A percentile compares a stretch with the other conserved stretches of the same genome.
These are phyloP conservation scores for Ptyas mucosa DNA, from an alignment of 2,113 vertebrate genomes.

Conservation along the genomic window DNA sequence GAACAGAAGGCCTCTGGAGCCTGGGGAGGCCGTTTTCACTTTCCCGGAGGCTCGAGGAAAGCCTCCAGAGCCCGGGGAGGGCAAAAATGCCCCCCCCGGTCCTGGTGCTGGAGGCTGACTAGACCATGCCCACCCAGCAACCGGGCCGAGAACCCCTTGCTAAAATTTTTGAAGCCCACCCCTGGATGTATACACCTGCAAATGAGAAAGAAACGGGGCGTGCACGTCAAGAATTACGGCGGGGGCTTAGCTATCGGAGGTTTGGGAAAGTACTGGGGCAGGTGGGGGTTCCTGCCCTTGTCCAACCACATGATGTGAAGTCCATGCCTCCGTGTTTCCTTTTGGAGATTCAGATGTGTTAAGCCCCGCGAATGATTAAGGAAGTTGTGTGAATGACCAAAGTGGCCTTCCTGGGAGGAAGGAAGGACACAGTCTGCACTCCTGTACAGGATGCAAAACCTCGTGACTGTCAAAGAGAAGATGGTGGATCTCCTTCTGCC, in stretches of 20 bases:
- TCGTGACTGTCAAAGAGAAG: background rate
- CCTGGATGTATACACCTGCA: background rate
- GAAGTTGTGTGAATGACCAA: background rate
- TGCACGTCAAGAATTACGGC: background rate
- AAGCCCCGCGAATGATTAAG: background rate
- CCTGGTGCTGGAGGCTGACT: too few species aligned
- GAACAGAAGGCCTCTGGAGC: too few species aligned
- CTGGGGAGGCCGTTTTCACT: too few species aligned
- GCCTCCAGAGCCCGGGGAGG: too few species aligned
- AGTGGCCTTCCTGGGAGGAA: background rate
- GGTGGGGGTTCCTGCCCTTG: background rate
- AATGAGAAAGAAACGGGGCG: background rate
- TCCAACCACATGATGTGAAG: background rate
- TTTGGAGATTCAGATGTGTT: background rate
- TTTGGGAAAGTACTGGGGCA: background rate
- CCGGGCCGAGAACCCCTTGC: too few species aligned
- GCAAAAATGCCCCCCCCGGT: too few species aligned
- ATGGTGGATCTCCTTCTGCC: background rate
- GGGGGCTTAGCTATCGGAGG: background rate
- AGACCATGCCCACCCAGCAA: too few species aligned
- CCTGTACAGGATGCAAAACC: background rate
- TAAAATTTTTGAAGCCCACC: too few species aligned
- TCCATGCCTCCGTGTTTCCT: background rate
- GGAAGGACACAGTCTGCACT: background rate
- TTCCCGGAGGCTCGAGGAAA: too few species aligned